A percentile compares a stretch with the other conserved stretches of the same genome.
phyloP scores from a whole-genome alignment of 2,888 invertebrate species.

The Exephanes ischioxanthus region DNA sequence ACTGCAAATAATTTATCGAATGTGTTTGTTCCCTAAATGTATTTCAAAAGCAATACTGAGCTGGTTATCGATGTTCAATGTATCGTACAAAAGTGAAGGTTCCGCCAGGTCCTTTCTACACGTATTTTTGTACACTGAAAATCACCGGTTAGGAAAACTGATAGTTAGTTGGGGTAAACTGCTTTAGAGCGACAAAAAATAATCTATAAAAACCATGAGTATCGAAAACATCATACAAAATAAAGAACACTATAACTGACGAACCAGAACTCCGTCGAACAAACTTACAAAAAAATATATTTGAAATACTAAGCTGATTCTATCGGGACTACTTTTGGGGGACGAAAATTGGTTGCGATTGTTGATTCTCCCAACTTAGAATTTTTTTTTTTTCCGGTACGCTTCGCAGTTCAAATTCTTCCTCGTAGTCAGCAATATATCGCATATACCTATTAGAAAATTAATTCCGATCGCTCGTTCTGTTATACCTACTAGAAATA shows the following conservation, averaged over 20 bases:
- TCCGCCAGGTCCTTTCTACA: no score
- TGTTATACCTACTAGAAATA: conserved; percentile 13
- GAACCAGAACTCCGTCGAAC: no score
- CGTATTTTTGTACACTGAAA: no score
- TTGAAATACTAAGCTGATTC: no score
- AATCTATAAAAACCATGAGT: no score
- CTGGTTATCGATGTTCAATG: neutral
- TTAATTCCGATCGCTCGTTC: conserved; percentile 15
- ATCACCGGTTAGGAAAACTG: no score
- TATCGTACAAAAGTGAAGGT: no score
- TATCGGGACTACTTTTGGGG: neutral
- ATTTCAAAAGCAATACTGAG: neutral
- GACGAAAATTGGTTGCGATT: neutral
- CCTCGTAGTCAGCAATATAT: neutral
- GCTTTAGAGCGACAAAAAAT: no score
- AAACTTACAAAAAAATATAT: no score
- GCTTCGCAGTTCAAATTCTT: conserved; percentile 36
- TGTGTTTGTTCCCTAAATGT: neutral
- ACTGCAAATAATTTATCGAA: neutral
- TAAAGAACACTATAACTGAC: no score
- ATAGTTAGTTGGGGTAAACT: no score
- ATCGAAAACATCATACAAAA: no score
- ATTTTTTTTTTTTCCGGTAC: conserved; percentile 33
- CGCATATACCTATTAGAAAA: conserved; percentile 35
- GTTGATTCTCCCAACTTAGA: neutral